These are phyloP conservation scores for Apamea sordens DNA, from an alignment of 2,888 invertebrate species.

Conservation along the genomic window DNA sequence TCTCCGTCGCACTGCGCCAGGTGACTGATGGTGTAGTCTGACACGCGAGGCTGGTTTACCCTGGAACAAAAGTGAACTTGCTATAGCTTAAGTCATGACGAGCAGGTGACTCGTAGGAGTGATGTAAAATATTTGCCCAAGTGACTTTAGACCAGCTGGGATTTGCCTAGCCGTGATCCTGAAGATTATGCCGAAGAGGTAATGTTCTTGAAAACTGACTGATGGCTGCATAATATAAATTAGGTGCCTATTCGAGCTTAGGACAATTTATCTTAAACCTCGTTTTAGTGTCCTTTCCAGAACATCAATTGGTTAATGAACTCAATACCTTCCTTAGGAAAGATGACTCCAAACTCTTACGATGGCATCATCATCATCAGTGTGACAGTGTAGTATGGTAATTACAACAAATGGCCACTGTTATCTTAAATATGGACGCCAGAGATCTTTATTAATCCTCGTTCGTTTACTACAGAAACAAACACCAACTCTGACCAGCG, in stretches of 20 bases:
- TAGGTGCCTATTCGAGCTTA: too few species aligned
- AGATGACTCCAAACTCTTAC: background rate
- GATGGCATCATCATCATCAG: background rate
- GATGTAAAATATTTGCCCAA: background rate
- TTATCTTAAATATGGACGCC: background rate
- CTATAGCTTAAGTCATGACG: too few species aligned
- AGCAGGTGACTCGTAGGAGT: background rate
- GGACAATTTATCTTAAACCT: background rate
- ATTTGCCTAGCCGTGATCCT: too few species aligned
- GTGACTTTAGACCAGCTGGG: background rate
- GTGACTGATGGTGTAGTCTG: conserved; percentile 96
- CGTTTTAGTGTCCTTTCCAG: background rate
- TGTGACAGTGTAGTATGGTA: background rate
- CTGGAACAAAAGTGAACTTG: conserved; percentile 64
- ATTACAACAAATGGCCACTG: background rate
- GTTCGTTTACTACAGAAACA: background rate
- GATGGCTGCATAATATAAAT: background rate
- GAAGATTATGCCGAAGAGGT: background rate
- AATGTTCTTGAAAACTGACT: background rate
- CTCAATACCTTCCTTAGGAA: too few species aligned
- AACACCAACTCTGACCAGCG: background rate
- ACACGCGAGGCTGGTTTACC: conserved; percentile 92
- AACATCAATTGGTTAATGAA: too few species aligned
- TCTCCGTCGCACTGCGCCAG: conserved; percentile 95
- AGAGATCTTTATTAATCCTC: background rate